phyloP scores from a whole-genome alignment of 2,113 vertebrate species.

The Ceyx melanurus region DNA sequence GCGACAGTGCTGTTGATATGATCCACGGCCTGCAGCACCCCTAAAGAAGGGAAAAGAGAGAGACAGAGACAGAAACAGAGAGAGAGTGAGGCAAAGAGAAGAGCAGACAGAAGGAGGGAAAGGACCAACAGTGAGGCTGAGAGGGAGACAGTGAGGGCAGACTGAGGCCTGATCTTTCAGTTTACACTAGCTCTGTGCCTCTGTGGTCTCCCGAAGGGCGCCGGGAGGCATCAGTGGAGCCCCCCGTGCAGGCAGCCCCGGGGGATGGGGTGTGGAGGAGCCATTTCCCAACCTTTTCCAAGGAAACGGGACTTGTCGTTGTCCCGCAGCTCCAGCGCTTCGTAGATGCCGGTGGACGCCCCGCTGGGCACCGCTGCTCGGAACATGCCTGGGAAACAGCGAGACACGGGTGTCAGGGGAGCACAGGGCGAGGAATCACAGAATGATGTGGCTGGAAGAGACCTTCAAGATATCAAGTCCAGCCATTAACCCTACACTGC shows the following conservation, averaged over 20 bases:
- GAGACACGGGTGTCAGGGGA: not conserved
- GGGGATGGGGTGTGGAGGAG: not conserved
- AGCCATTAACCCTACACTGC: too few species aligned
- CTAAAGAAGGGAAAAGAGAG: constrained; percentile 69
- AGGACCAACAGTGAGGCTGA: not conserved
- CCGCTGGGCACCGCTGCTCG: constrained; percentile 90
- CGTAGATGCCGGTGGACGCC: constrained; percentile 90
- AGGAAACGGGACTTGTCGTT: constrained; percentile 91
- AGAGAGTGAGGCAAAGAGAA: constrained; percentile 44
- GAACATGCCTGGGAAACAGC: constrained; percentile 78
- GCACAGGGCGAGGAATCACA: not conserved
- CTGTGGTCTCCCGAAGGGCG: not conserved
- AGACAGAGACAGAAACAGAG: not conserved
- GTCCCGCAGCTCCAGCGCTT: constrained; percentile 90
- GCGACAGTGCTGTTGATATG: constrained; percentile 91
- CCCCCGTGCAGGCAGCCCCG: rapidly evolving
- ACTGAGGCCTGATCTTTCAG: not conserved
- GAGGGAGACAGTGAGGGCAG: not conserved
- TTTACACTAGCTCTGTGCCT: not conserved
- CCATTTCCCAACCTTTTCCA: constrained; percentile 83
- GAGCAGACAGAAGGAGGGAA: not conserved
- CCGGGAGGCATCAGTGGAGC: not conserved
- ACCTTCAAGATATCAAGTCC: too few species aligned
- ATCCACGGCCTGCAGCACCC: constrained; percentile 90
- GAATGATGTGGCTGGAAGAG: too few species aligned